Base-by-base conservation (phyloP, 1,140 invertebrate genomes). In the Drosophila sechellia region DNA sequence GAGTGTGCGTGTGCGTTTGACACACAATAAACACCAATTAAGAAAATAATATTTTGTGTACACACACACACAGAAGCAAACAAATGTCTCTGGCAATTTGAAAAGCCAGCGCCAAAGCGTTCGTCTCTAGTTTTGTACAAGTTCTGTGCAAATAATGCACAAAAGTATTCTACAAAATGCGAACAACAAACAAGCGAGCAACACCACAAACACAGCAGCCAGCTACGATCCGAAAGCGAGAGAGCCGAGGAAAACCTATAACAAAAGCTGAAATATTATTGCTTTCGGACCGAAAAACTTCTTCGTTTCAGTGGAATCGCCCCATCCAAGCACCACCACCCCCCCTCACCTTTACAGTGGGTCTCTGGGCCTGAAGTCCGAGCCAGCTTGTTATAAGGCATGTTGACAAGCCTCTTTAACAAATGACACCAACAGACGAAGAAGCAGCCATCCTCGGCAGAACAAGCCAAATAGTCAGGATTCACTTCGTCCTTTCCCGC, bases 351-450 rank as follows among this genome's bases (percentile, higher is more conserved):
- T 50, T 45, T 70, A 43, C 53, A 64, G 31, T 42, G 68, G 40
- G 50, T 74, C 64, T 55, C 42, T 55, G 58, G 52, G 39, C 59
- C 49, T 56, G 31, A 72, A 81, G 79, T 74, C 74, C 77, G 83
- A 86, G 83, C 84, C 66, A 78, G 83, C 83, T 87, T 87, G 83
- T 87, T 87, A 87, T 83, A 84, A 79, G 83, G 83, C 83, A 86
- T 90, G 86, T 90, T 90, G 86, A 90, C 86, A 90, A 86, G 86
- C 86, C 86, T 90, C 86, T 90, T 90, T 90, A 90, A 86, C 86
- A 90, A 90, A 90, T 90, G 86, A 90, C 85, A 90, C 86, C 86
- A 90, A 79, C 85, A 90, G 85, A 76, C 57, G 71, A 73, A 15
- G 15, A 45, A 45, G 49, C 31, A 78, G 66, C 50, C 42, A 15